Evolutionary conservation across 1,140 invertebrate species (phyloP).

Genomic region (Drosophila asahinai): DNA sequence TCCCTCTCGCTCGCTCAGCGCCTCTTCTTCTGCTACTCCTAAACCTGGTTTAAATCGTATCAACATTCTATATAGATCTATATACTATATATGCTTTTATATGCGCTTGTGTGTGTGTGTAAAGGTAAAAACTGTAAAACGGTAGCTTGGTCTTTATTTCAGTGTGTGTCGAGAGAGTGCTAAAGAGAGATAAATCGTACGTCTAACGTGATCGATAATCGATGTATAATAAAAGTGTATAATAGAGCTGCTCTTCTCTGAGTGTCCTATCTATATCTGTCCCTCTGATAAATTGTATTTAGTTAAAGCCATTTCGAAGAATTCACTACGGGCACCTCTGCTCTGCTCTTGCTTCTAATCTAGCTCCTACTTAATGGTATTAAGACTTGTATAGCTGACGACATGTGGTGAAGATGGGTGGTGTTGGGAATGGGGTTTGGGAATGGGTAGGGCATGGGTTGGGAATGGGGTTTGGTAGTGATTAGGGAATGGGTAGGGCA

Average conservation of each 20-base stretch:
- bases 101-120: slow-evolving; percentile 24
- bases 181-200: slow-evolving; percentile 45
- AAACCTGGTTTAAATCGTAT: slow-evolving; percentile 26
- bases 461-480: not conserved
- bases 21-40: slow-evolving; percentile 8
- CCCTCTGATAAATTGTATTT: slow-evolving; percentile 66
- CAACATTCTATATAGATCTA: slow-evolving; percentile 43
- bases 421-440: not conserved
- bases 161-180: slow-evolving; percentile 25
- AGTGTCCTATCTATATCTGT: slow-evolving; percentile 13
- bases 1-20: slow-evolving; percentile 48
- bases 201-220: slow-evolving; percentile 28
- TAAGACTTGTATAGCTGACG: slow-evolving; percentile 46
- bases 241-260: slow-evolving; percentile 15
- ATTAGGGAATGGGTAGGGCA: not conserved
- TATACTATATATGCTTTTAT: slow-evolving; percentile 23
- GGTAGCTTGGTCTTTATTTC: slow-evolving; percentile 44
- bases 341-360: slow-evolving; percentile 10
- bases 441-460: not conserved
- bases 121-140: slow-evolving; percentile 44
- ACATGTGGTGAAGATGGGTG: slow-evolving; percentile 6
- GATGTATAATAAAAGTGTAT: slow-evolving; percentile 23
- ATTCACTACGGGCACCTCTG: slow-evolving; percentile 76
- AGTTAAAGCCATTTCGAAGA: slow-evolving; percentile 82
- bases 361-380: slow-evolving; percentile 39